Evolutionary conservation across 2,113 vertebrate genomes (phyloP).

Genomic region (Limnothrissa miodon): DNA sequence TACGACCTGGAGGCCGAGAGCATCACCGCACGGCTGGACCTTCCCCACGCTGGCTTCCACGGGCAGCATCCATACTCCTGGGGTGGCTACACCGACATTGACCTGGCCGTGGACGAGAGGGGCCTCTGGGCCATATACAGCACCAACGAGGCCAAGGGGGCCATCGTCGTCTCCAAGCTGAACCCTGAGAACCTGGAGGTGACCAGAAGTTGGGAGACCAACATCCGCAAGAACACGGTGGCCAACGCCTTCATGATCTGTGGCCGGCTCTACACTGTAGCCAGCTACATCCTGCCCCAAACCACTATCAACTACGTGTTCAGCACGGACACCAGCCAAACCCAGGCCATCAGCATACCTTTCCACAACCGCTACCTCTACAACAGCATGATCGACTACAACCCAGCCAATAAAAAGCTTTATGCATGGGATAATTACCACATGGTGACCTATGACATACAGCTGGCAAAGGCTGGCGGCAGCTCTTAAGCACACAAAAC

Average conservation of each 20-base stretch:
- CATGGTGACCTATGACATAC: constrained; percentile 86
- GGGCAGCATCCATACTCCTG: constrained; percentile 92
- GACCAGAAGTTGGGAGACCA: constrained; percentile 85
- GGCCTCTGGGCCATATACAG: constrained; percentile 94
- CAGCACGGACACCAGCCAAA: constrained; percentile 69
- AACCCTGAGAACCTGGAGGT: constrained; percentile 81
- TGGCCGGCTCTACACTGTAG: constrained; percentile 84
- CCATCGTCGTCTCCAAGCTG: constrained; percentile 85
- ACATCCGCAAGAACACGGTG: constrained; percentile 83
- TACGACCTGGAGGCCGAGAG: constrained; percentile 80
- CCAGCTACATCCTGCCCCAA: constrained; percentile 78
- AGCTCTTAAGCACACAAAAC: not conserved
- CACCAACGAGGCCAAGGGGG: constrained; percentile 82
- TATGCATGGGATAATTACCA: constrained; percentile 93
- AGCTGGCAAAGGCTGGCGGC: constrained; percentile 60
- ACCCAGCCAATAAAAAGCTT: constrained; percentile 81
- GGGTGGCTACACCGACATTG: constrained; percentile 95
- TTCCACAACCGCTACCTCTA: constrained; percentile 86
- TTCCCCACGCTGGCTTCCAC: constrained; percentile 83
- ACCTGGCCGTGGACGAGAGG: constrained; percentile 83
- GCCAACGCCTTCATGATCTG: constrained; percentile 92
- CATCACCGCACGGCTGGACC: constrained; percentile 75
- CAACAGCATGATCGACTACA: constrained; percentile 94
- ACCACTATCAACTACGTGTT: constrained; percentile 84
- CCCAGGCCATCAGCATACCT: constrained; percentile 71